These are phyloP conservation scores for Botia kubotai DNA, from an alignment of 2,797 vertebrate genomes.

Conservation along the genomic window DNA sequence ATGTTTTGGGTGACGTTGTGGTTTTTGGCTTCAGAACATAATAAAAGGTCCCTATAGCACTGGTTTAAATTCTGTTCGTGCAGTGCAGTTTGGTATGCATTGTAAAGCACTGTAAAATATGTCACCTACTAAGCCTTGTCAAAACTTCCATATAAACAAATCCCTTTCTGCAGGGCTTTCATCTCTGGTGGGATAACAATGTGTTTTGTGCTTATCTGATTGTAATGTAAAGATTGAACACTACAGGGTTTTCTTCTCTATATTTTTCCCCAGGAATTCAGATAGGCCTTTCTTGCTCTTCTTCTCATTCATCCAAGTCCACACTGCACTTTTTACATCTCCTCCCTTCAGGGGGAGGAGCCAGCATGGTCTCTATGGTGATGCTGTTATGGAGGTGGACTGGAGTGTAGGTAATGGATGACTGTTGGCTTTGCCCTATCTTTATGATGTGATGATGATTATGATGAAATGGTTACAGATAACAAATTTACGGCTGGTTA, in stretches of 20 bases:
- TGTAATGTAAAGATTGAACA: background rate
- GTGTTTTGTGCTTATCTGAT: slow-evolving; percentile 5
- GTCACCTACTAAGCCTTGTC: background rate
- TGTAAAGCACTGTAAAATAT: background rate
- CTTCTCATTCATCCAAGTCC: slow-evolving; percentile 87
- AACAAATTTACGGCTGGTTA: background rate
- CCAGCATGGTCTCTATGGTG: slow-evolving; percentile 86
- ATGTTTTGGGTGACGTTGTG: no score
- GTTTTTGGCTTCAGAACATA: no score
- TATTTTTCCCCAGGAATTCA: slow-evolving; percentile 71
- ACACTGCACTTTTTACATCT: slow-evolving; percentile 86
- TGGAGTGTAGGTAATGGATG: slow-evolving; percentile 86
- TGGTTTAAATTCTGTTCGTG: no score
- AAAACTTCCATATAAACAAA: slow-evolving; percentile 20
- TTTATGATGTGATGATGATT: no score
- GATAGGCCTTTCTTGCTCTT: slow-evolving; percentile 84
- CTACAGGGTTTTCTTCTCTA: background rate
- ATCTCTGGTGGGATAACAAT: background rate
- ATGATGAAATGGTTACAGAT: background rate
- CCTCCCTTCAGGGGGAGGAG: slow-evolving; percentile 81
- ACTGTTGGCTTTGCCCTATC: background rate
- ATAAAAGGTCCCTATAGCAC: no score
- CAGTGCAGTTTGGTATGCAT: no score
- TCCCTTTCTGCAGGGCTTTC: background rate
- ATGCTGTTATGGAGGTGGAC: slow-evolving; percentile 89